Evolutionary conservation across 2,113 vertebrate species (phyloP), one percentile per base, ranked within the genome.

Genomic region (Neodontobutis hainanensis): DNA sequence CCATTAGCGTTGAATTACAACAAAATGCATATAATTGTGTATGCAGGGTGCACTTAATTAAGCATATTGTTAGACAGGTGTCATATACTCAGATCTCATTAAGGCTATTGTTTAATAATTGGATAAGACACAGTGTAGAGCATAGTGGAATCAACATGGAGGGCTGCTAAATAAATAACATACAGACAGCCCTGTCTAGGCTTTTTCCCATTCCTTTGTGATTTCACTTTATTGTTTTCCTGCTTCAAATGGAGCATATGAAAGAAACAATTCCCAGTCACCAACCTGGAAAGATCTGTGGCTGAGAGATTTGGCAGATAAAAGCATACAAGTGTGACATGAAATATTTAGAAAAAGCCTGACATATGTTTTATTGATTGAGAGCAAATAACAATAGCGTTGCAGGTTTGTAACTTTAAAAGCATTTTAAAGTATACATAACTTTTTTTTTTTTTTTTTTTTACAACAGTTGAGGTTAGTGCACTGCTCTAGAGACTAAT

Each of bases 341-440:
- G 80, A 92, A 93, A 91, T 90, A 94, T 92, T 92, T 83, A 93
- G 36, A 51, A 85, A n/a, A 40, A 48, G 74, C 50, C 59, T 76
- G 77, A 82, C 44, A 36, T 71, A 91, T 92, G 89, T 92, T 92
- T 92, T 93, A 92, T 94, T 92, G 90, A 92, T 90, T 84, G 81
- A 76, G 73, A 75, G 43, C 65, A 58, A 72, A 78, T 66, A 92
- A 91, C 84, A 90, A 91, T 83, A 73, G 76, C 81, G 63, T 70
- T 52, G 78, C 58, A 42, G 71, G 70, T 84, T 84, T 34, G 75
- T 48, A 46, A 80, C 65, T 82, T 83, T 87, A 86, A 89, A 77
- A 88, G 87, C 82, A 78, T 69, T 78, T 57, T 66, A 50, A n/a
- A 2, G 56, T 9, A 5, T 51, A 67, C 44, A 48, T 49, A 43